Base-by-base conservation (phyloP, 92 coral and sea anemone species). In the Umimayanthus chanpuru region DNA sequence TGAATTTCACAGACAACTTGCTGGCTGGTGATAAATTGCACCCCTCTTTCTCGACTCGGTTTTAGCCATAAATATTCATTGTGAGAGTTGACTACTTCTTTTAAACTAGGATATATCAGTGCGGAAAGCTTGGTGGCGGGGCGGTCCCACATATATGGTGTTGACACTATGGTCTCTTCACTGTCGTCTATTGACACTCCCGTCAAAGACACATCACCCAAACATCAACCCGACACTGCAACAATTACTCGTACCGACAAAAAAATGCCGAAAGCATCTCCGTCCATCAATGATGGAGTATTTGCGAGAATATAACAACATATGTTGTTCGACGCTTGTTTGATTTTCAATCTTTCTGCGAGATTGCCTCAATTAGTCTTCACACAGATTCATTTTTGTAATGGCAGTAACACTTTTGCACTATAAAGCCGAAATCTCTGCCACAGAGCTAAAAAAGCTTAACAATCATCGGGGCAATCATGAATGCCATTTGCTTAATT, bases 171-270 rank as follows among this genome's bases (percentile, higher is more conserved):
- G 4, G 71, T 43, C 36, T 70, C 79, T 47, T 47, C 87, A 43
- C 43, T 41, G 76, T 16, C 23, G 66, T 44, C 78, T 68, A 70
- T 83, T 83, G 71, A 71, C 87, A 49, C 78, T 68, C 87, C 28
- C 64, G 65, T 70, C 65, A 83, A 47, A 56, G 76, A 66, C 25
- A 70, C 65, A 67, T 83, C 78, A 71, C 28, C 28, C 16, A 8
- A 41, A 70, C 73, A 70, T 44, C 73, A 81, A 81, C 28, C 39
- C 85, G 85, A 65, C 58, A 47, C 2, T 70, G 77, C 50, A 39
- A 29, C 87, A 41, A 67, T 83, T 70, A 47, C 56, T 6, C 65
- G 7, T 83, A 44, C 87, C 87, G 87, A 83, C 87, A 83, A 83
- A 83, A 32, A 79, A 44, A 44, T 4, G 44, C 87, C 78, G 77